Evolutionary conservation across 2,797 vertebrate species (phyloP).

Genomic region (Rhinogobio ventralis): DNA sequence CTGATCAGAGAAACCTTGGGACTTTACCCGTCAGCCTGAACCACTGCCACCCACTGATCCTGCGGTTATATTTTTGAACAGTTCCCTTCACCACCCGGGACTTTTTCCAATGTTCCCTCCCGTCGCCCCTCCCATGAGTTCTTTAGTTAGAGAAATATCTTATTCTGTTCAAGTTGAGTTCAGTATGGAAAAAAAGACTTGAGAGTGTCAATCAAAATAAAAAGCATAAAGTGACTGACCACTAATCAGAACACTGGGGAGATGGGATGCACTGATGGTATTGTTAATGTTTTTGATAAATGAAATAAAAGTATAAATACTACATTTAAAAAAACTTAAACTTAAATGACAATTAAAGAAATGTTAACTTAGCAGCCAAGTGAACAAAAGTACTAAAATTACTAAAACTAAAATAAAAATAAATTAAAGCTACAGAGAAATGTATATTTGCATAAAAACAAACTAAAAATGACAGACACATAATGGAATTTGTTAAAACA

Average conservation of each 20-base stretch:
- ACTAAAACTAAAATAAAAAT: too few relatives aligned
- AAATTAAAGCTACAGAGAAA: too few relatives aligned
- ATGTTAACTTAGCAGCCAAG: too few relatives aligned
- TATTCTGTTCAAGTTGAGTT: not conserved
- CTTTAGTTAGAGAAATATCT: not conserved
- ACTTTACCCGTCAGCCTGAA: conserved; percentile 9
- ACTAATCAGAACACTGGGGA: not conserved
- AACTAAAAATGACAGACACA: too few relatives aligned
- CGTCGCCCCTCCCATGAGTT: not conserved
- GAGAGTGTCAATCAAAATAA: not conserved
- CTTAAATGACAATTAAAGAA: too few relatives aligned
- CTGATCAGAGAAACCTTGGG: conserved; percentile 55
- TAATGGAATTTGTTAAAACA: too few relatives aligned
- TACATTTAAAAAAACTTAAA: not conserved
- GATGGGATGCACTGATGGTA: not conserved
- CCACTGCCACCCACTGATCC: conserved; percentile 23
- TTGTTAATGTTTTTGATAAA: not conserved
- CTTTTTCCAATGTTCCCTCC: conserved; percentile 11
- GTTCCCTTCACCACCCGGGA: not conserved
- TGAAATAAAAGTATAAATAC: not conserved
- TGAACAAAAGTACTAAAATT: too few relatives aligned
- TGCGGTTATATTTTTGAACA: conserved; percentile 39
- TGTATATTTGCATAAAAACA: too few relatives aligned
- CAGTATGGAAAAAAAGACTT: not conserved
- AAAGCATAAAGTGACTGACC: not conserved